Evolutionary conservation across 1,140 invertebrate genomes (phyloP), one percentile per base, ranked within the genome.

Genomic region (Drosophila sulfurigaster): DNA sequence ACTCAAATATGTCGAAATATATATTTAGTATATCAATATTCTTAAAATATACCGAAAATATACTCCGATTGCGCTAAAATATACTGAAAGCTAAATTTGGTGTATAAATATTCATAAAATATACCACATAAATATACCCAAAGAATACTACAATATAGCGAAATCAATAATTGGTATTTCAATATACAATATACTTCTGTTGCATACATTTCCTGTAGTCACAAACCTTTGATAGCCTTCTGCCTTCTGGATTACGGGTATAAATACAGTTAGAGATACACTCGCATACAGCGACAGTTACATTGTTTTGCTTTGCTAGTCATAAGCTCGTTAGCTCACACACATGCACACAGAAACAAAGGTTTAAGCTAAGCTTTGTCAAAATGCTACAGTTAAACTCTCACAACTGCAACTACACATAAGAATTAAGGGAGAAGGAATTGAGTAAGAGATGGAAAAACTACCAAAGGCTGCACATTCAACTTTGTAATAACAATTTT

Each of bases 401-500:
- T 63, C 49, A 63, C 68, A 78, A 74, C 54, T 71, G 49, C 48
- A 46, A 41, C 38, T 13, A 49, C 48, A 64, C 43, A 70, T 20
- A 43, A 49, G 56, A n/a, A n/a, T 41, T 35, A 11, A 60, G 25
- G 52, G 15, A 15, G 13, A 45, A 57, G 51, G 35, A 60, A 46
- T 38, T 8, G 35, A 20, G 16, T 25, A 13, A 16, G 20, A 51
- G 25, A 65, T 70, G 46, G 51, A 74, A 81, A 85, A 81, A 85
- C 74, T 67, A 65, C 74, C 63, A 25, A 75, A 71, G n/a, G n/a
- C 66, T 78, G 66, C 56, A 69, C 79, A 86, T 73, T 82, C 63
- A 67, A 87, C 66, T 86, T 75, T 86, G 64, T 79, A 87, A 86
- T 78, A 86, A 79, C 70, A 81, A 49, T 71, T 80, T 60, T 46